phyloP scores from a whole-genome alignment of 2,113 vertebrate genomes.

The Nothobranchius furzeri region DNA sequence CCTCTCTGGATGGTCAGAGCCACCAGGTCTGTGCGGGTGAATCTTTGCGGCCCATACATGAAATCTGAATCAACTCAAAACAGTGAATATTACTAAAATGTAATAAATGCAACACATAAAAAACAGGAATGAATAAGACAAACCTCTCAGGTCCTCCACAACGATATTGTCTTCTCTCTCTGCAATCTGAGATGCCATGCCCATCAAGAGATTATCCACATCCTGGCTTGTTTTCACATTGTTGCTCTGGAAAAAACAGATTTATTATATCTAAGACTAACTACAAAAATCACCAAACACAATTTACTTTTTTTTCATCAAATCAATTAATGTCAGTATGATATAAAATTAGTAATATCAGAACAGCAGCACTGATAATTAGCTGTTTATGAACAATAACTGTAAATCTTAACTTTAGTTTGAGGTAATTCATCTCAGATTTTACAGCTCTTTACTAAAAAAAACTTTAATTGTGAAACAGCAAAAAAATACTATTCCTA shows the following conservation, averaged over 20 bases:
- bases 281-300: too few species aligned
- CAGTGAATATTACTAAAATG: background rate
- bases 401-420: background rate
- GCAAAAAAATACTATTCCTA: background rate
- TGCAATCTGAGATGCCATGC: constrained; percentile 94
- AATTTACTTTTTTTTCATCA: too few species aligned
- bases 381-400: too few species aligned
- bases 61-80: constrained; percentile 80
- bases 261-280: too few species aligned
- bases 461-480: background rate
- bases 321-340: too few species aligned
- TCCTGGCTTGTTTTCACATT: constrained; percentile 72
- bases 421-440: background rate
- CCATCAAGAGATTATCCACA: constrained; percentile 86
- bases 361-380: too few species aligned
- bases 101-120: background rate
- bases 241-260: constrained; percentile 66
- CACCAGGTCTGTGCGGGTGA: constrained; percentile 86
- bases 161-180: constrained; percentile 88
- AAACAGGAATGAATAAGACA: background rate
- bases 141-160: constrained; percentile 93
- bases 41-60: constrained; percentile 90
- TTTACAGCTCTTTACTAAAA: background rate
- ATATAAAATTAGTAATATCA: too few species aligned
- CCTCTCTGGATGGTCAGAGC: constrained; percentile 88